A percentile compares a stretch with the other conserved stretches of the same genome.
Evolutionary conservation across 2,797 vertebrate species (phyloP).

Genomic region (Cyclura pinguis): DNA sequence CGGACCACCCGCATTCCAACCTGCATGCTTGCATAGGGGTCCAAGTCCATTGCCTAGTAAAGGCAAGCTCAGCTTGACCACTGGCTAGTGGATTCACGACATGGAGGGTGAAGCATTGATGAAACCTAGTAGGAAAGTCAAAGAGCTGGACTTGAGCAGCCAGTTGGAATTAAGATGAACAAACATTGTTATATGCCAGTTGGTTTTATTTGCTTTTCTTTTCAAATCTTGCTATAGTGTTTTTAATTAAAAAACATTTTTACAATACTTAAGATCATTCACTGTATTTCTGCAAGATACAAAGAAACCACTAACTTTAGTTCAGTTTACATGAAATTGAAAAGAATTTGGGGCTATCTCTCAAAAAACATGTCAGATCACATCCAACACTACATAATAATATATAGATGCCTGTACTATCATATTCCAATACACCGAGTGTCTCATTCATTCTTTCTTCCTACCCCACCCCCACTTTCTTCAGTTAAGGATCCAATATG

Average conservation of each 20-base stretch:
- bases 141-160: fast-evolving
- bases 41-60: conserved; percentile 74
- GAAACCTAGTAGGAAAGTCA: conserved; percentile 23
- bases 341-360: not conserved
- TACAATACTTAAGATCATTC: not conserved
- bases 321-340: not conserved
- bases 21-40: conserved; percentile 90
- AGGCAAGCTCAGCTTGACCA: conserved; percentile 19
- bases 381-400: no score
- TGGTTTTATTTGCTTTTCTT: not conserved
- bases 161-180: no score
- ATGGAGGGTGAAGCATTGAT: conserved; percentile 38
- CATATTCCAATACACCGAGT: no score
- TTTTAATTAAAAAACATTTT: no score
- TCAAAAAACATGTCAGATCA: no score
- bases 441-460: no score
- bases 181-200: not conserved
- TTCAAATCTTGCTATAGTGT: no score
- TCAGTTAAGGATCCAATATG: no score
- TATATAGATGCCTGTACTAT: no score
- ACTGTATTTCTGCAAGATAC: not conserved
- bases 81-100: fast-evolving
- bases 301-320: not conserved
- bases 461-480: no score
- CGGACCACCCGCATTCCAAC: conserved; percentile 98